phyloP scores from a whole-genome alignment of 2,888 invertebrate species.

The Dendrolimus pini region DNA sequence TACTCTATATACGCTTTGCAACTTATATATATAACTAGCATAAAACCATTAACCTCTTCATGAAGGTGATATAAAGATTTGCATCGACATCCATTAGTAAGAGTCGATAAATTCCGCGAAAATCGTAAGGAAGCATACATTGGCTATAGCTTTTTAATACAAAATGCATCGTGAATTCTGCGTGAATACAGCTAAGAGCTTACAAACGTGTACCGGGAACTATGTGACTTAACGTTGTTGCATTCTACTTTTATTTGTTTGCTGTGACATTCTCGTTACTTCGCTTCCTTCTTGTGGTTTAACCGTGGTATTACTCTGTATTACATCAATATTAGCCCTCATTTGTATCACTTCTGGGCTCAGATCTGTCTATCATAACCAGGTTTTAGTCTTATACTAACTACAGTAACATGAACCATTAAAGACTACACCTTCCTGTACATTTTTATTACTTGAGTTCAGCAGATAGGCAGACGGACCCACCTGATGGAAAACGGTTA shows the following conservation, averaged over 20 bases:
- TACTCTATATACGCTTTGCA: no score
- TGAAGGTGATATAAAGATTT: no score
- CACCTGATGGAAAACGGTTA: background rate
- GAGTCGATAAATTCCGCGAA: slow-evolving; percentile 16
- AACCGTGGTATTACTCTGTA: no score
- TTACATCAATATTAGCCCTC: no score
- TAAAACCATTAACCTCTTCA: no score
- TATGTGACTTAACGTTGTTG: background rate
- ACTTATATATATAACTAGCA: no score
- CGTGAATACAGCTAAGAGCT: slow-evolving; percentile 8
- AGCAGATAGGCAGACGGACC: background rate
- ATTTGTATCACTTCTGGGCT: no score
- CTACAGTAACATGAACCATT: no score
- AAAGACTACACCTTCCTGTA: background rate
- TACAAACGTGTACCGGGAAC: background rate
- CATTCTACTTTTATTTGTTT: background rate
- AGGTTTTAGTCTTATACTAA: no score
- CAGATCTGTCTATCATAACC: no score
- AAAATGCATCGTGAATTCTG: slow-evolving; percentile 10
- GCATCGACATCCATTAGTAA: slow-evolving; percentile 13
- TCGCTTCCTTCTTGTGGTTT: no score
- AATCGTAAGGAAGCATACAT: slow-evolving; percentile 18
- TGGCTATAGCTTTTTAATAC: slow-evolving; percentile 16
- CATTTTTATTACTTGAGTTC: background rate
- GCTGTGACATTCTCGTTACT: no score